phyloP scores from a whole-genome alignment of 2,113 vertebrate genomes.

The Ellobius talpinus region DNA sequence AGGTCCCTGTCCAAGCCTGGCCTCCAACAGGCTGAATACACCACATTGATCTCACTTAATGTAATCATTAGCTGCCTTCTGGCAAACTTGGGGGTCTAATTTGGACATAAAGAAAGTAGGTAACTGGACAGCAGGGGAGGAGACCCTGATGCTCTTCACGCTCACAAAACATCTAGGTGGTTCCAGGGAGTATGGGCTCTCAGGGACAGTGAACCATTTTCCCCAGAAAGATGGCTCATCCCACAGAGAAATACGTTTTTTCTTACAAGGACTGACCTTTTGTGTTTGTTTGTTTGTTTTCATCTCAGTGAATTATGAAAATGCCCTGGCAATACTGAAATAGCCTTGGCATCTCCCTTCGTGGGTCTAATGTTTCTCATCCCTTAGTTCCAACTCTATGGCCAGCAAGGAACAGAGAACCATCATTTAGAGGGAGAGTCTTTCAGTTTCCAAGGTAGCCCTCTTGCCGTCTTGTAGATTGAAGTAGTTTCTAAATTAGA shows the following conservation, averaged over 20 bases:
- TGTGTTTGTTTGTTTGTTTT: background rate
- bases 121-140: background rate
- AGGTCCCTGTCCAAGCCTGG: background rate
- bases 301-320: slow-evolving; percentile 24
- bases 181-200: background rate
- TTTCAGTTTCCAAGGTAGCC: background rate
- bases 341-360: background rate
- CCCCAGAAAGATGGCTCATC: background rate
- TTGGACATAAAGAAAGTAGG: background rate
- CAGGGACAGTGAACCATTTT: background rate
- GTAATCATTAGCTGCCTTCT: background rate
- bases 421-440: background rate
- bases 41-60: background rate
- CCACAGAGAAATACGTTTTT: background rate
- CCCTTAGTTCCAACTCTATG: background rate
- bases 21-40: background rate
- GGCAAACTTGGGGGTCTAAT: background rate
- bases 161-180: background rate
- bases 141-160: background rate
- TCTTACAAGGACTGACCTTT: background rate
- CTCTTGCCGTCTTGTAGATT: background rate
- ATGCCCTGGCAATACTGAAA: background rate
- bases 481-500: slow-evolving; percentile 4
- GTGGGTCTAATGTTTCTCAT: background rate
- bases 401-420: background rate